Conservation (phyloP, 2,113 vertebrate species). For the Helogale parvula region DNA sequence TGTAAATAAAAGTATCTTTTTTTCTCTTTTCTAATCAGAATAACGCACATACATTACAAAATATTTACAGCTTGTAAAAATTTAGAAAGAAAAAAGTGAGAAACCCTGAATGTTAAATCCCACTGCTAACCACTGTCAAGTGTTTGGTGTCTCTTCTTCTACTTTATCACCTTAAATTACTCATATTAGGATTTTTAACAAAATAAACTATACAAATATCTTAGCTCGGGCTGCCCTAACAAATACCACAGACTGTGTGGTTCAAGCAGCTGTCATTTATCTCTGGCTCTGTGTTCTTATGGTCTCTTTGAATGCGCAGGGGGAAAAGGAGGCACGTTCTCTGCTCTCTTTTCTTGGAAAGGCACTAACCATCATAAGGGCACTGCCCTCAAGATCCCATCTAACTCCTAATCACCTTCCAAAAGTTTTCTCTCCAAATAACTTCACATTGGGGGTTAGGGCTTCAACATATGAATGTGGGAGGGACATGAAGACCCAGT, state of each 20-base stretch:
- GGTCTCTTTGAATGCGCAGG: rapidly evolving
- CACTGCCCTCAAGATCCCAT: not conserved
- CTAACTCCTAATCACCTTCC: not conserved
- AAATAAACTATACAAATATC: not conserved
- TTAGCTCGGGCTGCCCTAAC: not conserved
- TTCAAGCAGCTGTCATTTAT: not conserved
- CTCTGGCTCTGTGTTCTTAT: not conserved
- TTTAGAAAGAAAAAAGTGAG: not conserved
- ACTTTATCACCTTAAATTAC: not conserved
- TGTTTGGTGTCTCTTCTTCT: not conserved
- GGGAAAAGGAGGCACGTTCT: not conserved
- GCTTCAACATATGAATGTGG: not conserved
- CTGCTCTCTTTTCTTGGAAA: not conserved
- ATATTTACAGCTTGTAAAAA: not conserved
- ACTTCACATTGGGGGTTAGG: not conserved
- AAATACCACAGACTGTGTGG: not conserved
- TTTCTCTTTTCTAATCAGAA: not conserved
- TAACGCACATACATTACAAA: not conserved
- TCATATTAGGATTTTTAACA: not conserved
- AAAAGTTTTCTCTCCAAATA: not conserved
- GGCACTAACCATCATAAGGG: not conserved
- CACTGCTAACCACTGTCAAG: not conserved
- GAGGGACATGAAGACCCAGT: not conserved
- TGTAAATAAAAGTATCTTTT: not conserved
- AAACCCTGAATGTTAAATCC: not conserved